Evolutionary conservation across 1,140 invertebrate genomes (phyloP).

Genomic region (Cotesia chilonis): DNA sequence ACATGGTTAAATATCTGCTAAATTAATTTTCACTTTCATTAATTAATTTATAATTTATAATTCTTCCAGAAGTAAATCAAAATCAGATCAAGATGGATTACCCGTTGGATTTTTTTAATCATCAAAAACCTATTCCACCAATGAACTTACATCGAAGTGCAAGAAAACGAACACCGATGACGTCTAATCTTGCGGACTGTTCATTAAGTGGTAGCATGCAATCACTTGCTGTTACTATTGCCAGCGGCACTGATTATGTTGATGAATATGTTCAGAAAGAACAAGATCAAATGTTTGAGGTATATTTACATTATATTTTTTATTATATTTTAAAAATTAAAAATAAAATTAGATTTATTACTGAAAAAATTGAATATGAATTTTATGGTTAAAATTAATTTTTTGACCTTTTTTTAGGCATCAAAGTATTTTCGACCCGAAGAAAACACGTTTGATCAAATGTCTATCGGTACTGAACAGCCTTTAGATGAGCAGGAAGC

Average conservation of each 20-base stretch:
- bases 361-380: no score
- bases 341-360: no score
- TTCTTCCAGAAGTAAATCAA: no score
- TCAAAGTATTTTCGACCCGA: conserved; percentile 19
- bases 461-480: conserved; percentile 51
- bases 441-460: conserved; percentile 41
- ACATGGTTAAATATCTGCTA: no score
- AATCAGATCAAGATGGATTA: conserved; percentile 30
- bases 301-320: conserved; percentile 22
- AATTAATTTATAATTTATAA: no score
- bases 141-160: conserved; percentile 18
- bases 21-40: no score
- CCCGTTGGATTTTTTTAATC: conserved; percentile 42
- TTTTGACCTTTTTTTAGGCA: conserved; percentile 26
- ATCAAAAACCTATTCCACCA: conserved; percentile 35
- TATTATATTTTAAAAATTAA: conserved; percentile 20
- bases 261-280: conserved; percentile 52
- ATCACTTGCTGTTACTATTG: background rate
- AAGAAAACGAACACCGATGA: background rate
- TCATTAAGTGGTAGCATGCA: background rate
- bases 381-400: no score
- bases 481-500: conserved; percentile 35
- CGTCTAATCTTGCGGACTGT: background rate
- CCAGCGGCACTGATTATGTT: conserved; percentile 48
- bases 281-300: conserved; percentile 48